Evolutionary conservation across 2,888 invertebrate genomes (phyloP).

Genomic region (Cylloceria caligata): DNA sequence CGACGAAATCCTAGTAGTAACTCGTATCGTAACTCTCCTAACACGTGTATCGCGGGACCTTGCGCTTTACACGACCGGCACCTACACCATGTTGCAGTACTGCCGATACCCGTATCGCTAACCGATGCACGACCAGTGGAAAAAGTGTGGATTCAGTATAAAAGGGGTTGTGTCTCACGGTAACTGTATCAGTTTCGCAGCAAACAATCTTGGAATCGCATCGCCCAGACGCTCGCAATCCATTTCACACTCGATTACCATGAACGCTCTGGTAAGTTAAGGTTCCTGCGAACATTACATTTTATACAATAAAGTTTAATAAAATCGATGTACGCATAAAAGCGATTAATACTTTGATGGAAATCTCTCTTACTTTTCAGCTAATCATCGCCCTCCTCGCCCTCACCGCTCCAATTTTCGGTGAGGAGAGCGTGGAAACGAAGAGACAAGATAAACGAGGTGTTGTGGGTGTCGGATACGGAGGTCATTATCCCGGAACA

Average conservation of each 20-base stretch:
- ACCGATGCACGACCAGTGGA: slow-evolving; percentile 71
- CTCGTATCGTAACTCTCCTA: slow-evolving; percentile 52
- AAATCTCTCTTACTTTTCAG: slow-evolving; percentile 61
- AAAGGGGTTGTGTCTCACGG: slow-evolving; percentile 77
- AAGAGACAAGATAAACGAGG: slow-evolving; percentile 78
- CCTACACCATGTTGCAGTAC: slow-evolving; percentile 53
- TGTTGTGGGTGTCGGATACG: slow-evolving; percentile 72
- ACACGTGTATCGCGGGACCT: slow-evolving; percentile 37
- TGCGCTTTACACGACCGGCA: not conserved
- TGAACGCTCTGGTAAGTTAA: slow-evolving; percentile 80
- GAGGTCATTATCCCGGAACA: slow-evolving; percentile 62
- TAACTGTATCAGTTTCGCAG: slow-evolving; percentile 78
- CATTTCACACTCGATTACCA: slow-evolving; percentile 70
- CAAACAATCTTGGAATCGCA: slow-evolving; percentile 70
- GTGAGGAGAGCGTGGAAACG: slow-evolving; percentile 71
- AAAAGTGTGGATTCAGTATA: slow-evolving; percentile 76
- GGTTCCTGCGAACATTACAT: not conserved
- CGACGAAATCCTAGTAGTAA: slow-evolving; percentile 32
- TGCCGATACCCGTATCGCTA: slow-evolving; percentile 55
- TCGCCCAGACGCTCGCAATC: slow-evolving; percentile 47
- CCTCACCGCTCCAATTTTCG: slow-evolving; percentile 74
- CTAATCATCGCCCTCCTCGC: slow-evolving; percentile 73
- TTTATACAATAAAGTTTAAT: slow-evolving; percentile 7
- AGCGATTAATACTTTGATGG: not conserved
- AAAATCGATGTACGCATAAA: too few species aligned